These are phyloP conservation scores for Andrena fulva DNA, from an alignment of 2,888 invertebrate genomes.

Conservation along the genomic window DNA sequence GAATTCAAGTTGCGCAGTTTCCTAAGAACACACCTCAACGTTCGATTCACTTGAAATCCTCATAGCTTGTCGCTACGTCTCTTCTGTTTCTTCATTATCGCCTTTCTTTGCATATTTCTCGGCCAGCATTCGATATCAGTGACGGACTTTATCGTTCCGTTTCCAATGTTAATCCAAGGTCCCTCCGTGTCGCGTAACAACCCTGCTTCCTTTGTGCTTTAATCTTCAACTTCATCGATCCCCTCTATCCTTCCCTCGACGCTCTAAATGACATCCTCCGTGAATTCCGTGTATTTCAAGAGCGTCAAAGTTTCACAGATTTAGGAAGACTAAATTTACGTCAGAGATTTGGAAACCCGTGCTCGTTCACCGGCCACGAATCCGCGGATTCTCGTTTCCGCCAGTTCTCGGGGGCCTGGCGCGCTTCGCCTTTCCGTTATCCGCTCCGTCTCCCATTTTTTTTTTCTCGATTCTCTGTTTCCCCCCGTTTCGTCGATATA, in stretches of 20 bases:
- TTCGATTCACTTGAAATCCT: constrained; percentile 17
- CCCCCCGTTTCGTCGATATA: neutral
- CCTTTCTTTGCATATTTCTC: neutral
- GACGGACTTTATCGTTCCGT: neutral
- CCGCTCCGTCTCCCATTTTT: neutral
- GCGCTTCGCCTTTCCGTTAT: neutral
- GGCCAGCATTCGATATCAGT: neutral
- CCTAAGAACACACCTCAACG: constrained; percentile 17
- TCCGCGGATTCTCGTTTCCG: constrained; percentile 13
- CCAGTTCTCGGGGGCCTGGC: constrained; percentile 1
- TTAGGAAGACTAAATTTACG: constrained; percentile 52
- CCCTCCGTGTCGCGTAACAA: no score
- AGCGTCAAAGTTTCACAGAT: constrained; percentile 43
- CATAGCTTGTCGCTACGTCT: no score
- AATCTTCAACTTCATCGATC: constrained; percentile 27
- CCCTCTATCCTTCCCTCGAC: constrained; percentile 6
- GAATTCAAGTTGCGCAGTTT: constrained; percentile 38
- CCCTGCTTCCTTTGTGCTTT: neutral
- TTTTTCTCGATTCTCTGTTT: neutral
- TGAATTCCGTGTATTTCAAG: constrained; percentile 37
- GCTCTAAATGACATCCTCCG: constrained; percentile 35
- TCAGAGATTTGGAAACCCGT: constrained; percentile 18
- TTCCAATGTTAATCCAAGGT: neutral
- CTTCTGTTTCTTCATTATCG: no score
- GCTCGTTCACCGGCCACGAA: constrained; percentile 8